Evolutionary conservation across 2,797 vertebrate species (phyloP).

Genomic region (Tympanoctomys barrerae): DNA sequence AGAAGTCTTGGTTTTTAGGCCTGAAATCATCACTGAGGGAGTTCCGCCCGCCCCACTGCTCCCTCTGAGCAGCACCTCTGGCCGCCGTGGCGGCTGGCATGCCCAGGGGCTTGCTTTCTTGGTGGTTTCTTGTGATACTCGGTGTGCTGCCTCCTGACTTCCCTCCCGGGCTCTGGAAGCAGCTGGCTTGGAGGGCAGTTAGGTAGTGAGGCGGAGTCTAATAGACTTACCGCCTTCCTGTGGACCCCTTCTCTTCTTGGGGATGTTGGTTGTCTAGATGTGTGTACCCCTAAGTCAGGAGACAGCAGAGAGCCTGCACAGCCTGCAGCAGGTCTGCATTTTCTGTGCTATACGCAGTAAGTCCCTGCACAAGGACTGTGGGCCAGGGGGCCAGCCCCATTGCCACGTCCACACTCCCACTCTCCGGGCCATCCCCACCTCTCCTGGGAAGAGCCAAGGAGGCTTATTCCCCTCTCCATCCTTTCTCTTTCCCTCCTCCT

Average conservation of each 20-base stretch:
- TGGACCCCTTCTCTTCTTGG: neutral
- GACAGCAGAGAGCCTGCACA: neutral
- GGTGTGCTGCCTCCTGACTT: neutral
- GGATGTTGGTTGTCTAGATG: neutral
- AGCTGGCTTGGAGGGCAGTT: neutral
- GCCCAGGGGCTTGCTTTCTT: neutral
- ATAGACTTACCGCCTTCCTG: neutral
- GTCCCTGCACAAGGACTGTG: neutral
- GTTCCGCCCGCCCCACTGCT: neutral
- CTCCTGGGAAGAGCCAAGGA: neutral
- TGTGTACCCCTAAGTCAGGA: neutral
- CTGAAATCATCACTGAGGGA: conserved; percentile 41
- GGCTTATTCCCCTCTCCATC: neutral
- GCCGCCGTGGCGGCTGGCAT: neutral
- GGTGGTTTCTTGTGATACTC: neutral
- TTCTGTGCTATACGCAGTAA: neutral
- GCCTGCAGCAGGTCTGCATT: neutral
- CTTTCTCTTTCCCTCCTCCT: neutral
- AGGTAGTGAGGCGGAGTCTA: neutral
- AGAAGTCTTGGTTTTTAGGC: neutral
- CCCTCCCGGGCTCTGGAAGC: neutral
- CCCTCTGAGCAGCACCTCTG: neutral
- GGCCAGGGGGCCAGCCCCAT: neutral
- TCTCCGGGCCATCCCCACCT: neutral
- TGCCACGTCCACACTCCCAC: neutral